Percentiles rank a stretch among this genome's conserved stretches.
phyloP scores from a whole-genome alignment of 2,888 invertebrate species.

The Chaitophorus viminalis region DNA sequence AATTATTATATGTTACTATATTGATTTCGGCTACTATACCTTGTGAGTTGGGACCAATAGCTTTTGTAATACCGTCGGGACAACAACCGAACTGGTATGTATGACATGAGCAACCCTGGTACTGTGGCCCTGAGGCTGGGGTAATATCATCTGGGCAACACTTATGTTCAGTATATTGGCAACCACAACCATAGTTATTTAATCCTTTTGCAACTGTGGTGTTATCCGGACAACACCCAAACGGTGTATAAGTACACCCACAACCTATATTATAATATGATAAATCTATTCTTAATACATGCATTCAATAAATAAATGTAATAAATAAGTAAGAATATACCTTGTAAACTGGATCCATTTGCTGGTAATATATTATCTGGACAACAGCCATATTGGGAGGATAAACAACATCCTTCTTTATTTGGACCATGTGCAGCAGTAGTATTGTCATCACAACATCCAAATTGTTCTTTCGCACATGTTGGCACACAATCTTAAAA shows the following conservation, averaged over 20 bases:
- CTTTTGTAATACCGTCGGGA: constrained; percentile 80
- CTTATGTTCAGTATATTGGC: constrained; percentile 77
- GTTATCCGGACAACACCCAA: constrained; percentile 89
- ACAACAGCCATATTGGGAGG: constrained; percentile 84
- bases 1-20: not conserved
- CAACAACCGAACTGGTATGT: constrained; percentile 93
- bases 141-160: constrained; percentile 87
- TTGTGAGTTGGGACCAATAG: constrained; percentile 78
- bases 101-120: constrained; percentile 84
- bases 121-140: constrained; percentile 80
- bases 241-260: constrained; percentile 79
- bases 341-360: constrained; percentile 79
- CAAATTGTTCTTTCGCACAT: constrained; percentile 69
- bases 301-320: not conserved
- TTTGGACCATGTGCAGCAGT: constrained; percentile 74
- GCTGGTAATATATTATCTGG: constrained; percentile 87
- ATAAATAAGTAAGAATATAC: constrained; percentile 66
- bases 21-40: constrained; percentile 67
- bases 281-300: not conserved
- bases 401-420: constrained; percentile 78
- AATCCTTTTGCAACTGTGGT: constrained; percentile 81
- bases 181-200: constrained; percentile 83
- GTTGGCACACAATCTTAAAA: constrained; percentile 33
- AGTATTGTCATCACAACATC: constrained; percentile 81
- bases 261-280: constrained; percentile 71